Conservation (phyloP, 2,113 vertebrate species). For the Phoenicopterus ruber region DNA sequence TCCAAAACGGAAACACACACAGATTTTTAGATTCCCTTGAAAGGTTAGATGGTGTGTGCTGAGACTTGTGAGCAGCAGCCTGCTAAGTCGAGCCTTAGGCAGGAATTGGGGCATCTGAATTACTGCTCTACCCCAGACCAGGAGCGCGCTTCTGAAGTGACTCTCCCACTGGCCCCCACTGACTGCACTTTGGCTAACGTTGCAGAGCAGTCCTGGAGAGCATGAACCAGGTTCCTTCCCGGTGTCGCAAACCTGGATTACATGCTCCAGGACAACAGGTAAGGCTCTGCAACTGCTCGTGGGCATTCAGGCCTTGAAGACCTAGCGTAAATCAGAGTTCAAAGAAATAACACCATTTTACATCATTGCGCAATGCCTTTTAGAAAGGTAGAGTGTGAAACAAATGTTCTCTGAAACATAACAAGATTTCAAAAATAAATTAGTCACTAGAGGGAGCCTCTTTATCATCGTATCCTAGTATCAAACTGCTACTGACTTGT, state of each 20-base stretch:
- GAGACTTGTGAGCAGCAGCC: background rate
- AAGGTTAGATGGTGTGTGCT: background rate
- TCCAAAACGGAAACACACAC: background rate
- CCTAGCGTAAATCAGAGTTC: background rate
- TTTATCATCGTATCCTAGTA: background rate
- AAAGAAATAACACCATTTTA: background rate
- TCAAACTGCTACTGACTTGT: fast-evolving
- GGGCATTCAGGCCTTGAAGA: background rate
- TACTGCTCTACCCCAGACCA: background rate
- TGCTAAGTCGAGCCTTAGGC: background rate
- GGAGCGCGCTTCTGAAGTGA: background rate
- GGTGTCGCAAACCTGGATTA: fast-evolving
- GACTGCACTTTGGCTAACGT: fast-evolving
- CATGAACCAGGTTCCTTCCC: fast-evolving
- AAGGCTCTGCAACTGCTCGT: background rate
- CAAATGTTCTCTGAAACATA: background rate
- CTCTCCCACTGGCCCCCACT: fast-evolving
- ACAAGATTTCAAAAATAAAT: background rate
- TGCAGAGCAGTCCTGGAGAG: background rate
- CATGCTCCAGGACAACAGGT: fast-evolving
- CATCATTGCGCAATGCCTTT: background rate
- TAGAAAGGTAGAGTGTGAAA: background rate
- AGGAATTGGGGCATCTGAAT: background rate
- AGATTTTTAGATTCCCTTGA: background rate
- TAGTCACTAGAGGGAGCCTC: slow-evolving; percentile 33